Evolutionary conservation across 2,797 vertebrate species (phyloP), one percentile per base, ranked within the genome.

Genomic region (Lagodon rhomboides): DNA sequence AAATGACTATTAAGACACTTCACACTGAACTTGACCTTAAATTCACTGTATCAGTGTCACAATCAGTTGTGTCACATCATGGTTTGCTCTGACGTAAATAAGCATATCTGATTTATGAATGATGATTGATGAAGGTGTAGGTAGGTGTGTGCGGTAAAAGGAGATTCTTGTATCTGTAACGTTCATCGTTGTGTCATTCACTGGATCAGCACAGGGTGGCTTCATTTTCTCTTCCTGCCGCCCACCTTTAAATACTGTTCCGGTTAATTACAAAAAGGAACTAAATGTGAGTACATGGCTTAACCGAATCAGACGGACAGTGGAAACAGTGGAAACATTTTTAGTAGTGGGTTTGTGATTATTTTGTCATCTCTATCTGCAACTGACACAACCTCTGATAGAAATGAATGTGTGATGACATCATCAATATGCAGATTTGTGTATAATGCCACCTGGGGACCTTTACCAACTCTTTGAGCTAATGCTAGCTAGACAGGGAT

Each of bases 1-100:
- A 62, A 54, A 54, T 6, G 1, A 46, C 5, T 17, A 43, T 53
- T 17, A 25, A 44, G 34, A 30, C 27, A 22, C 38, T 11, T 38
- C 38, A 38, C 38, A 9, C 53, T 65, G 41, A 68, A 53, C 59
- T 49, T 77, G 65, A 55, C 51, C 16, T 46, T 50, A 15, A 38
- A 20, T 61, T 27, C 13, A 15, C 58, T 62, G 20, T 49, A 38
- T 50, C 38, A 38, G 38, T 38, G 11, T 38, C 38, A 38, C 38
- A 11, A 49, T 62, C 5, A 23, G 3, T 41, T 53, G 34, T 34
- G 18, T 43, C 67, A 64, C 53, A 38, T 46, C 6, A 55, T 16
- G 61, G 43, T 56, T 56, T 58, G 8, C 17, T 43, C 5, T 30
- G 7, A 23, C 18, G 9, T 20, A 61, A 8, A 61, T 18, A 25